Evolutionary conservation across 2,888 invertebrate genomes (phyloP), one percentile per base, ranked within the genome.

Genomic region (Danaus chrysippus): DNA sequence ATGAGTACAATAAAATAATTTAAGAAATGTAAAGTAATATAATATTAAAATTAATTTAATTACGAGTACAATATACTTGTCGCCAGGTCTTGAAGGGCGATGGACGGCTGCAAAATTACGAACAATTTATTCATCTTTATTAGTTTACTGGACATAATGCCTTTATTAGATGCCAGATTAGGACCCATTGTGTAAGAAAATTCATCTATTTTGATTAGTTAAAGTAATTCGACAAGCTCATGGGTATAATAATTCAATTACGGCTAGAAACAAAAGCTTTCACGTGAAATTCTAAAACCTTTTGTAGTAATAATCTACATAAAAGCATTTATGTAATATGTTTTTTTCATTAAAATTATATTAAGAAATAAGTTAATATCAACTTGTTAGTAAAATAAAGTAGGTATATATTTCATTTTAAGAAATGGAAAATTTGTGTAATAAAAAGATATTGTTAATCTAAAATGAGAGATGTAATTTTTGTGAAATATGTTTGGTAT

Each of bases 111-210:
- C 82, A 84, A 86, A 84, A 86, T 86, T 84, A 84, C 84, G 86
- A 86, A 84, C 84, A 86, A 86, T 86, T 86, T 82, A 83, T 79
- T 77, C 74, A 77, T 73, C 81, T 84, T 84, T 84, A 86, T 86
- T 86, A 85, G 83, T 83, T 85, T 78, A 75, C 77, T 73, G 76
- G 73, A 70, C 75, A 79, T 82, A 82, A 84, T 81, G 73, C 73
- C 72, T 73, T 75, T 78, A 80, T 78, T 75, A 75, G 75, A 73
- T 77, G 79, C 77, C 74, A 55, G 64, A 54, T 49, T 49, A 46
- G 59, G 57, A 49, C 56, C 55, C 59, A 53, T 60, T 66, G 58
- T 58, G 55, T 46, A 46, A 54, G 19, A 54, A 10, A 56, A 59
- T 55, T 59, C 43, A 10, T 41, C 19, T 62, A 44, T 34, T 53